Percentiles rank a stretch among this genome's conserved stretches.
phyloP scores from a whole-genome alignment of 1,140 invertebrate species.

The Druon quercuslanigerum region DNA sequence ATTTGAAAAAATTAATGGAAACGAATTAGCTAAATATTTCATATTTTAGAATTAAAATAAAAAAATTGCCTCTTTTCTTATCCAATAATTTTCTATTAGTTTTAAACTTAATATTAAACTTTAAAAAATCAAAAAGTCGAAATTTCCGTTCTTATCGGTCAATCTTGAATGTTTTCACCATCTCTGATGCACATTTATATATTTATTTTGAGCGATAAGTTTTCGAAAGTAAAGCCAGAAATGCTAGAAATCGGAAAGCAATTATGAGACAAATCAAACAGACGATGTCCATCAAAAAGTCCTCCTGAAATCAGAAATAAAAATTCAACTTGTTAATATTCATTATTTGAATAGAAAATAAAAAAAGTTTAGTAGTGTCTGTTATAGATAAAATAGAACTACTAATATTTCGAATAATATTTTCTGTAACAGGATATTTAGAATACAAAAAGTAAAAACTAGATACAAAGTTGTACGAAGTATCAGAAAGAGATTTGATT shows the following conservation, averaged over 20 bases:
- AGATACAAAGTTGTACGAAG: neutral
- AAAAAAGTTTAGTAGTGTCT: neutral
- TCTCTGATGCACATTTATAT: neutral
- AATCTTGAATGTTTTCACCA: neutral
- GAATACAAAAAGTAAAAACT: neutral
- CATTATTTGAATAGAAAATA: slow-evolving; percentile 5
- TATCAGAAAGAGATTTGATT: slow-evolving; percentile 6
- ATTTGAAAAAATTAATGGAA: no score
- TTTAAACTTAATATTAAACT: no score
- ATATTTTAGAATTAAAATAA: no score
- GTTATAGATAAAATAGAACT: neutral
- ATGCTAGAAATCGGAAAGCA: slow-evolving; percentile 86
- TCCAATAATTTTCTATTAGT: no score
- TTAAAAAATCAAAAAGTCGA: neutral
- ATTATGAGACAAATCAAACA: slow-evolving; percentile 84
- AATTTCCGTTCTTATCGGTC: neutral
- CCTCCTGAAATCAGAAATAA: slow-evolving; percentile 75
- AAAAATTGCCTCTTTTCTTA: no score
- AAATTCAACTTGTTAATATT: neutral
- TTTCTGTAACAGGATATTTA: neutral
- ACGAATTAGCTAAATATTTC: no score
- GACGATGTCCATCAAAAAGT: slow-evolving; percentile 83
- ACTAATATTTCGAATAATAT: neutral
- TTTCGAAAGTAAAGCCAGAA: slow-evolving; percentile 82
- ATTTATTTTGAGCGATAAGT: slow-evolving; percentile 73